Base-by-base conservation (phyloP, 1,140 invertebrate species). In the Drosophila guanche region DNA sequence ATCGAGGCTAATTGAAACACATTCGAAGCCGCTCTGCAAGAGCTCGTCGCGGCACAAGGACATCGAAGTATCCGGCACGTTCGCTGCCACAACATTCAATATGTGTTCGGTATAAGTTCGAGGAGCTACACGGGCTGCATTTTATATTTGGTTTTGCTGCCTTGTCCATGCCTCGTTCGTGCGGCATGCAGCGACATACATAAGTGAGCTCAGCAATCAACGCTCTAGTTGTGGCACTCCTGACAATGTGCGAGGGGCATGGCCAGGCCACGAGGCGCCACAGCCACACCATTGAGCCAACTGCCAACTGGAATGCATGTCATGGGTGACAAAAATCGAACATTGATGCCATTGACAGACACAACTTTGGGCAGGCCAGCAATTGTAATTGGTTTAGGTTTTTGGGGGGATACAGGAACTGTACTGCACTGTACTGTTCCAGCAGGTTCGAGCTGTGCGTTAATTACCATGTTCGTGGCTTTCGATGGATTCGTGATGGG, bases 341-440 rank as follows among this genome's bases (percentile, higher is more conserved):
- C 66, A 80, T 40, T 51, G 59, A 70, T 74, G 69, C 51, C 62
- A 75, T 50, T 55, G 67, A 80, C 72, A 77, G 63, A 57, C 60
- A 60, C 57, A 78, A 86, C 80, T 80, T 80, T 57, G 50, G 61
- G 8, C 56, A 66, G 67, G 61, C 10, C 56, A 66, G 67, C 47
- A 73, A 50, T 70, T 80, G 80, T 85, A 85, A 85, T 85, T 86
- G 65, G 73, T 62, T 80, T 77, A 70, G 50, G 60, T 58, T 55
- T 33, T 55, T 33, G 51, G 57, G 58, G 20, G 51, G 27, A 52
- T 2, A 33, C 7, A 33, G 29, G 33, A 37, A 37, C 33, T 4
- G 25, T 27, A 4, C 33, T 27, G 29, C 22, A 50, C 20, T 55
- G 27, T 54, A 50, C 20, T 55, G 27, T 54, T 41, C 53, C 57